Conservation (phyloP, 2,797 vertebrate species). For the Sciurus carolinensis region DNA sequence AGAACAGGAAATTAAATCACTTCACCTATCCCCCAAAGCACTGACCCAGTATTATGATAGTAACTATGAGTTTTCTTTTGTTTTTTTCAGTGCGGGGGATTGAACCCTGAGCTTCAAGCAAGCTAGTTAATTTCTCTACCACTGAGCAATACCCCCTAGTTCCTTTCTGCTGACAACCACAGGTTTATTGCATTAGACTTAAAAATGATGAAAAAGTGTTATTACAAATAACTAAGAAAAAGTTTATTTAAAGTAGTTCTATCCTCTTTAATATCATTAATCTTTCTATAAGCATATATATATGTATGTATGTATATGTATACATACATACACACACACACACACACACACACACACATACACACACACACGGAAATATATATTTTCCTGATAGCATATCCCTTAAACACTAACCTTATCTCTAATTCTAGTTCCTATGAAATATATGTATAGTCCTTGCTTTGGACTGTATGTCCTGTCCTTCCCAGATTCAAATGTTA, state of each 20-base stretch:
- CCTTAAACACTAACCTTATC: not conserved
- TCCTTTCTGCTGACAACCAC: not conserved
- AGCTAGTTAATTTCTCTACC: no score
- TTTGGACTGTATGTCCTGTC: not conserved
- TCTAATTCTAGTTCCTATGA: not conserved
- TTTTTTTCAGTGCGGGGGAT: no score
- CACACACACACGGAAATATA: not conserved
- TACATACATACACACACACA: not conserved
- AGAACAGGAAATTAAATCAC: conserved; percentile 60
- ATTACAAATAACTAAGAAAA: conserved; percentile 62
- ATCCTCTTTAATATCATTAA: conserved; percentile 39
- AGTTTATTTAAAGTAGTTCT: conserved; percentile 64
- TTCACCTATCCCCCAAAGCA: conserved; percentile 39
- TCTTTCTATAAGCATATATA: conserved; percentile 39
- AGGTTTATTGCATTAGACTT: conserved; percentile 7
- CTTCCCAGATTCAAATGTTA: not conserved
- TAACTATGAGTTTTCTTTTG: not conserved
- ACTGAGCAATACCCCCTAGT: no score
- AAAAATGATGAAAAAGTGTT: conserved; percentile 12
- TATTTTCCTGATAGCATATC: not conserved
- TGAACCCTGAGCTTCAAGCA: no score
- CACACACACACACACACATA: not conserved
- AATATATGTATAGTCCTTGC: not conserved
- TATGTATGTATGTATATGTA: not conserved
- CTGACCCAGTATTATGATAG: not conserved